Evolutionary conservation across 2,113 vertebrate genomes (phyloP), one percentile per base, ranked within the genome.

Genomic region (Limanda limanda): DNA sequence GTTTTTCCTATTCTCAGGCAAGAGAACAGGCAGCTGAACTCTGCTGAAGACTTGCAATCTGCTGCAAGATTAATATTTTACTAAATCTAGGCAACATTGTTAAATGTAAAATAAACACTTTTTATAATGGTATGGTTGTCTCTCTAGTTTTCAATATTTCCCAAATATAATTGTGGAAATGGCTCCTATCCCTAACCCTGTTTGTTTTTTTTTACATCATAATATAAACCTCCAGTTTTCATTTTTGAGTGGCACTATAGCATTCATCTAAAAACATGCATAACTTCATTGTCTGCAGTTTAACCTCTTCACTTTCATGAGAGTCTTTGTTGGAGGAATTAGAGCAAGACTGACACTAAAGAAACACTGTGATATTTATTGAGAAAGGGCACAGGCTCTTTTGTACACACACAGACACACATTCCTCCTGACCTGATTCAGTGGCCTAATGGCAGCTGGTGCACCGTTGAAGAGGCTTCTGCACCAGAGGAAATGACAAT

Each of bases 371-470:
- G 47, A 51, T 51, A 51, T 51, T 51, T 51, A 51, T 18, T 51
- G 47, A 51, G 47, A 51, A 51, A 18, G 47, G 47, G 47, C 47
- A 51, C 47, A 18, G 18, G 18, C 18, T 51, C 47, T 18, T 15
- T 51, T 15, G 17, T 51, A 54, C 51, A 54, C 51, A 54, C 51
- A 54, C 51, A 54, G 3, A 54, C 51, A 54, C 51, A 54, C 51
- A 9, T 54, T 54, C 51, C 51, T n/a, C 20, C 51, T 54, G 51
- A 54, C 51, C 51, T 54, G 51, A 54, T 54, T 54, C 51, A 10
- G 7, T 54, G 51, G 51, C 51, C 51, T 54, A 54, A 54, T 54
- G 51, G 51, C 51, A 54, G 51, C 51, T 54, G 51, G 51, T 54
- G 51, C 51, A 54, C 20, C 51, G 51, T 54, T n/a, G 51, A 54